Conservation (phyloP, 2,888 invertebrate species). For the Drosophila peninsularis region DNA sequence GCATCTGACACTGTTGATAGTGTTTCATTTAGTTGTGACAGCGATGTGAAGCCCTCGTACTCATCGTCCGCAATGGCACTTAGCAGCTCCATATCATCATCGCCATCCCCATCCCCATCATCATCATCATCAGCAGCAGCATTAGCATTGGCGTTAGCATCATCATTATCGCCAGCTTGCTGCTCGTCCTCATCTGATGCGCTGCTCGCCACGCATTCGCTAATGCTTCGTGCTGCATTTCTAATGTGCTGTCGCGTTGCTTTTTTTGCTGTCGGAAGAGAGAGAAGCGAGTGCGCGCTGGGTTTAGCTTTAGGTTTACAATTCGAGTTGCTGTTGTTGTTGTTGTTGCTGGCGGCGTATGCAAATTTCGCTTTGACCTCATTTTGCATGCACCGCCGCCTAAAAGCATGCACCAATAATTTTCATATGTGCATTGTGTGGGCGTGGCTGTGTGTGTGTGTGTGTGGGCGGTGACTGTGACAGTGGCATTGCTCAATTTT, state of each 20-base stretch:
- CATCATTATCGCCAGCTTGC: slow-evolving; percentile 20
- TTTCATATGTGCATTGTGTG: slow-evolving; percentile 67
- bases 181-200: slow-evolving; percentile 51
- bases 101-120: slow-evolving; percentile 45
- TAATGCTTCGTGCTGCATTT: slow-evolving; percentile 80
- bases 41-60: slow-evolving; percentile 82
- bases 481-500: slow-evolving; percentile 75
- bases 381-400: slow-evolving; percentile 57
- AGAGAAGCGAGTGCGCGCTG: slow-evolving; percentile 22
- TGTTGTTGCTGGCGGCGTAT: slow-evolving; percentile 47
- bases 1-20: slow-evolving; percentile 72
- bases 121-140: slow-evolving; percentile 38
- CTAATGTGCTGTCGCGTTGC: slow-evolving; percentile 63
- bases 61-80: slow-evolving; percentile 71
- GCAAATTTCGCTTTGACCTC: slow-evolving; percentile 68
- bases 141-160: slow-evolving; percentile 18
- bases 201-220: slow-evolving; percentile 77
- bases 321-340: slow-evolving; percentile 48
- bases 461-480: slow-evolving; percentile 15
- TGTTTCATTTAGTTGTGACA: slow-evolving; percentile 84
- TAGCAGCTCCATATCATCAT: slow-evolving; percentile 69
- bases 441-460: slow-evolving; percentile 1
- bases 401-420: slow-evolving; percentile 72
- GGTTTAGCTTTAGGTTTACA: slow-evolving; percentile 53
- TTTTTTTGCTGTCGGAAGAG: slow-evolving; percentile 44